A percentile compares a stretch with the other conserved stretches of the same genome.
Evolutionary conservation across 1,140 invertebrate species (phyloP).

Genomic region (Probaryconus sp.): DNA sequence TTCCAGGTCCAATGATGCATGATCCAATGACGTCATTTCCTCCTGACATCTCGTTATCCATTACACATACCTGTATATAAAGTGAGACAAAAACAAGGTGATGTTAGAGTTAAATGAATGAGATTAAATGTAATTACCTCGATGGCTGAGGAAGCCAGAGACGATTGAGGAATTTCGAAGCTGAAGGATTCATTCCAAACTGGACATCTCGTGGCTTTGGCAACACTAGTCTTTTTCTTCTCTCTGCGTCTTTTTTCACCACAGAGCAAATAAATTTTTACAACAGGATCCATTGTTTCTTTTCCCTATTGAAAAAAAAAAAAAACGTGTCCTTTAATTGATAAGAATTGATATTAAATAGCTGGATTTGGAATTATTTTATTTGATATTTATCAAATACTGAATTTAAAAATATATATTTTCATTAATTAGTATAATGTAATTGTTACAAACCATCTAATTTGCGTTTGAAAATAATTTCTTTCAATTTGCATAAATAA

Average conservation of each 20-base stretch:
- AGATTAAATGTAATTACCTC: constrained; percentile 80
- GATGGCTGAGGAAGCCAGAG: constrained; percentile 84
- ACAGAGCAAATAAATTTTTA: constrained; percentile 92
- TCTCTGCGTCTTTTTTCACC: constrained; percentile 84
- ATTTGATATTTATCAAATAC: too few relatives aligned
- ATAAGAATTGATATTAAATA: too few relatives aligned
- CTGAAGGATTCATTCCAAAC: constrained; percentile 96
- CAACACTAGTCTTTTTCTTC: constrained; percentile 94
- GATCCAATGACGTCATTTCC: constrained; percentile 84
- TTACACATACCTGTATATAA: constrained; percentile 78
- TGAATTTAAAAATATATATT: too few relatives aligned
- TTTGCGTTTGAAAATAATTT: too few relatives aligned
- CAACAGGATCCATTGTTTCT: constrained; percentile 86
- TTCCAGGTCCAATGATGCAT: constrained; percentile 84
- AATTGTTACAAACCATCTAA: too few relatives aligned
- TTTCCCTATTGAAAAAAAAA: constrained; percentile 63
- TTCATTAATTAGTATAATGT: too few relatives aligned
- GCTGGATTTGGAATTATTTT: too few relatives aligned
- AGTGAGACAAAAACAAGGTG: neutral
- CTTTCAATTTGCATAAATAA: too few relatives aligned
- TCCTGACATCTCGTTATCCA: constrained; percentile 82
- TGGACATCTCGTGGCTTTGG: constrained; percentile 91
- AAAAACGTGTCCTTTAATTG: neutral
- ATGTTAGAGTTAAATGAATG: neutral
- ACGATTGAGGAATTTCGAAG: constrained; percentile 88